Evolutionary conservation across 2,888 invertebrate genomes (phyloP).

Genomic region (Atrina japonica): DNA sequence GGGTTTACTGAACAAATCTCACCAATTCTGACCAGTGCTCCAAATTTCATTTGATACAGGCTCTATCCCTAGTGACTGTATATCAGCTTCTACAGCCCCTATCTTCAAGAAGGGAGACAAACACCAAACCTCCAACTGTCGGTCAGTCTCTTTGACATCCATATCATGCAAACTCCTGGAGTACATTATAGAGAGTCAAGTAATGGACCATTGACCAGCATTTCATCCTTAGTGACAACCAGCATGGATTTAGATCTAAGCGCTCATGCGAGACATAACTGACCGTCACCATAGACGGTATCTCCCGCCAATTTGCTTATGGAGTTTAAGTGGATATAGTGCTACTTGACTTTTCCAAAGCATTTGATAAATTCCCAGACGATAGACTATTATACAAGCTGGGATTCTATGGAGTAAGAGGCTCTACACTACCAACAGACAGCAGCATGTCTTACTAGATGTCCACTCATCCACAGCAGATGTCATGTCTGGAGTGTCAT

Average conservation of each 20-base stretch:
- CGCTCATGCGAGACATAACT: too few relatives aligned
- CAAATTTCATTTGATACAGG: not conserved
- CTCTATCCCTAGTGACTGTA: not conserved
- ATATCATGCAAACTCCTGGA: not conserved
- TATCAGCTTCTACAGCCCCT: not conserved
- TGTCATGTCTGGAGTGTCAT: too few relatives aligned
- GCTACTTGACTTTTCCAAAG: conserved; percentile 2
- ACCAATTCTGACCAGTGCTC: not conserved
- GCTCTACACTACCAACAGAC: not conserved
- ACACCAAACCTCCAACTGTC: not conserved
- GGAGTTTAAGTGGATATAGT: not conserved
- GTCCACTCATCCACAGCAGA: too few relatives aligned
- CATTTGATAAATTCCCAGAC: conserved; percentile 1
- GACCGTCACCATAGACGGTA: too few relatives aligned
- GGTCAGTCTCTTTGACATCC: not conserved
- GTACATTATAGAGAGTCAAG: not conserved
- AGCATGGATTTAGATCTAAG: not conserved
- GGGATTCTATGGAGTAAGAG: not conserved
- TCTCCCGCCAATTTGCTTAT: too few relatives aligned
- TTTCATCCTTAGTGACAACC: not conserved
- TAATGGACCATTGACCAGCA: too few relatives aligned
- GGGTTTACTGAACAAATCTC: too few relatives aligned
- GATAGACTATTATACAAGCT: not conserved
- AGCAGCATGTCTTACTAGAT: not conserved
- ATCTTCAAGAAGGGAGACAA: conserved; percentile 4